Percentiles rank a stretch among this genome's conserved stretches.
Evolutionary conservation across 2,113 vertebrate genomes (phyloP).

Genomic region (Megalops atlanticus): DNA sequence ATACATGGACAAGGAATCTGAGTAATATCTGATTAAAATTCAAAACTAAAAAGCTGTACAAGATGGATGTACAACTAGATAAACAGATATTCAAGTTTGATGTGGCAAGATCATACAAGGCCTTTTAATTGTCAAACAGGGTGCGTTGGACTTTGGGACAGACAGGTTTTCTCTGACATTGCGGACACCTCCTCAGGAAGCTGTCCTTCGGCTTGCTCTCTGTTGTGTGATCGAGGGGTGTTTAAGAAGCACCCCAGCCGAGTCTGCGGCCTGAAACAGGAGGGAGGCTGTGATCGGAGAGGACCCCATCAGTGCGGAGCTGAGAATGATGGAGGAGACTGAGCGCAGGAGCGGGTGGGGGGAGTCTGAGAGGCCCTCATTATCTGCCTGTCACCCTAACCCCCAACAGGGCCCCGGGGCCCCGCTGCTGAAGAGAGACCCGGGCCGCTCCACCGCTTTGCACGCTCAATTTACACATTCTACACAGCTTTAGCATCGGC

Average conservation of each 20-base stretch:
- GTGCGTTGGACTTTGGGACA: too few species aligned
- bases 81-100: too few species aligned
- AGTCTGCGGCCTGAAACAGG: too few species aligned
- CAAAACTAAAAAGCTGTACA: not conserved
- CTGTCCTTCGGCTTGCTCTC: too few species aligned
- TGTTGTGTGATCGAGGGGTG: not conserved
- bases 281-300: not conserved
- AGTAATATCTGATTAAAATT: not conserved
- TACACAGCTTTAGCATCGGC: conserved; percentile 53
- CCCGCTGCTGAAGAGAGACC: conserved; percentile 29
- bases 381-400: not conserved
- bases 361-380: not conserved
- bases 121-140: too few species aligned
- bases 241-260: not conserved
- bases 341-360: conserved; percentile 31
- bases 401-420: conserved; percentile 40
- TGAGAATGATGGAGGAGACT: conserved; percentile 46
- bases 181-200: too few species aligned
- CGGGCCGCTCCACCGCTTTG: not conserved
- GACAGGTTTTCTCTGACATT: too few species aligned
- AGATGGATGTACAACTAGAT: too few species aligned
- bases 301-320: conserved; percentile 35
- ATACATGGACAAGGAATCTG: not conserved
- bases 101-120: too few species aligned
- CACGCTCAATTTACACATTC: conserved; percentile 54